These are phyloP conservation scores for Sebastes kiyomatsui DNA, from an alignment of 2,797 vertebrate species.

Conservation along the genomic window DNA sequence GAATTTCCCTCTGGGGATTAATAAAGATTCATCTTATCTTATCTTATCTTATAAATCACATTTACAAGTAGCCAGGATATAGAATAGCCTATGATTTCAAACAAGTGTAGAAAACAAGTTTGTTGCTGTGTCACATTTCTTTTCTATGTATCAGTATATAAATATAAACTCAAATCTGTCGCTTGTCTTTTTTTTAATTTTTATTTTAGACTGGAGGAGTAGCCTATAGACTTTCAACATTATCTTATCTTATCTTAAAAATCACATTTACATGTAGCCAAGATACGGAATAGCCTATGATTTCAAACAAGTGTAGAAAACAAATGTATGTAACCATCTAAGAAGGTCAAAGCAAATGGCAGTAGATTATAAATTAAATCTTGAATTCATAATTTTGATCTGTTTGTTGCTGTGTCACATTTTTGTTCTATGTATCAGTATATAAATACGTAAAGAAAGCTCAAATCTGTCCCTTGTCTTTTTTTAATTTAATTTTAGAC, in stretches of 20 bases:
- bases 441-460: background rate
- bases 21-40: no score
- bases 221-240: no score
- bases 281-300: background rate
- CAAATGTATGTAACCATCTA: background rate
- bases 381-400: background rate
- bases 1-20: no score
- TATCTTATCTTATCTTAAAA: background rate
- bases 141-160: background rate
- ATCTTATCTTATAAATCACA: background rate
- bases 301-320: background rate
- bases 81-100: background rate
- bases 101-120: background rate
- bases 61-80: background rate
- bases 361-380: background rate
- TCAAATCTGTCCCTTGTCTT: slow-evolving; percentile 1
- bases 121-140: background rate
- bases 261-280: background rate
- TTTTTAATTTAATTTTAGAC: slow-evolving; percentile 37
- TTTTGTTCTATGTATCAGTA: background rate
- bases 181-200: background rate
- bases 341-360: background rate
- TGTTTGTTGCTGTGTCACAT: background rate
- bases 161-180: slow-evolving; percentile 13
- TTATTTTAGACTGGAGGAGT: no score